phyloP scores from a whole-genome alignment of 2,888 invertebrate species.

The Eledona agricola region DNA sequence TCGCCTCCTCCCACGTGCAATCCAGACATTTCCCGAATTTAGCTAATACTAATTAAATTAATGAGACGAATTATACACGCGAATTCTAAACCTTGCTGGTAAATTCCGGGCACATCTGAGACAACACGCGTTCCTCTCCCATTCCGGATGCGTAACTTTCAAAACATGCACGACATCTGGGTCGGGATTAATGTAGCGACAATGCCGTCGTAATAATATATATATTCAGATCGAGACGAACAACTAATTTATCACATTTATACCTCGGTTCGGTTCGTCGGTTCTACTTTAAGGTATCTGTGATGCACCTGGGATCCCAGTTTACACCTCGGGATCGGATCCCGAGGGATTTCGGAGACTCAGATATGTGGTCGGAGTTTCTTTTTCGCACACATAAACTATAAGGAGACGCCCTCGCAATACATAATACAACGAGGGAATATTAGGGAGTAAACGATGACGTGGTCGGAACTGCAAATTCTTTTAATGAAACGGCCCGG shows the following conservation, averaged over 20 bases:
- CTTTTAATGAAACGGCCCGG: neutral
- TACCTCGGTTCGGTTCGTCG: slow-evolving; percentile 44
- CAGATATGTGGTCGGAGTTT: slow-evolving; percentile 17
- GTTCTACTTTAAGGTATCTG: slow-evolving; percentile 50
- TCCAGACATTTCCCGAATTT: slow-evolving; percentile 32
- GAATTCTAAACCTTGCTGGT: slow-evolving; percentile 28
- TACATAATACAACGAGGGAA: slow-evolving; percentile 11
- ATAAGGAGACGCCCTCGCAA: slow-evolving; percentile 5
- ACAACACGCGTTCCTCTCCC: slow-evolving; percentile 28
- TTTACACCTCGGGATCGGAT: neutral
- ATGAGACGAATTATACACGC: slow-evolving; percentile 34
- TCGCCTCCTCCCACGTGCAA: no score
- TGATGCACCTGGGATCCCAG: slow-evolving; percentile 48
- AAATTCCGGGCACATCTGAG: slow-evolving; percentile 32
- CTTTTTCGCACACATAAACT: slow-evolving; percentile 17
- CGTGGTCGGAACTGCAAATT: slow-evolving; percentile 5
- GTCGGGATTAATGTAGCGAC: slow-evolving; percentile 54
- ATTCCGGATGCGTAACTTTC: slow-evolving; percentile 41
- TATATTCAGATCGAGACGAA: slow-evolving; percentile 52
- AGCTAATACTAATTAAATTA: slow-evolving; percentile 43
- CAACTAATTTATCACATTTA: slow-evolving; percentile 52
- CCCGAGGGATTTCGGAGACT: slow-evolving; percentile 1
- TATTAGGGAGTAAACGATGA: slow-evolving; percentile 12
- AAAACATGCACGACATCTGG: slow-evolving; percentile 48
- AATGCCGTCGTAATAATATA: slow-evolving; percentile 53